phyloP scores from a whole-genome alignment of 1,140 invertebrate genomes.

The Diabrotica virgifera region DNA sequence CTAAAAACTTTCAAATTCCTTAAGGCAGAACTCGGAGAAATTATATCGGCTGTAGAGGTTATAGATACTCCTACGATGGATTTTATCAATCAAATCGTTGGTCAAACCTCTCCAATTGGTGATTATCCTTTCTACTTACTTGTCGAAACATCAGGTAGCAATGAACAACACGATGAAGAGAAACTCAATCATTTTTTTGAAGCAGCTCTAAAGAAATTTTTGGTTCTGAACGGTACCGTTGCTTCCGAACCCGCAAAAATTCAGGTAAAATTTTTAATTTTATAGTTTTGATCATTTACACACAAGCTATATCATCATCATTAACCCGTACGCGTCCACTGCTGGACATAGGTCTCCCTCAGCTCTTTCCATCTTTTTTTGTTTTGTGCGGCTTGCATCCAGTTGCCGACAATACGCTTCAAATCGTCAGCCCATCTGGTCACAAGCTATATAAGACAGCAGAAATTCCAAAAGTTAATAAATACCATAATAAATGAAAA shows the following conservation, averaged over 20 bases:
- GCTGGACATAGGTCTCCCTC: too few species aligned
- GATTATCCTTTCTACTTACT: constrained; percentile 84
- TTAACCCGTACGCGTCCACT: too few species aligned
- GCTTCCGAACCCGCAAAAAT: constrained; percentile 75
- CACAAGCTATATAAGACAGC: too few species aligned
- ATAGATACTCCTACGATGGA: constrained; percentile 71
- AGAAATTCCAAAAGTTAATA: too few species aligned
- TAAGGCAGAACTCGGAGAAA: constrained; percentile 75
- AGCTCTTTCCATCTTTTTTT: too few species aligned
- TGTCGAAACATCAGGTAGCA: constrained; percentile 86
- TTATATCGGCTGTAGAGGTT: constrained; percentile 91
- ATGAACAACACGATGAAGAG: constrained; percentile 77
- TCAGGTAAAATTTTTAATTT: constrained; percentile 17
- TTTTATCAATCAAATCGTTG: constrained; percentile 57
- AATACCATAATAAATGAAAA: too few species aligned
- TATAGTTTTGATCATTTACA: too few species aligned
- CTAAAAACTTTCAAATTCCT: constrained; percentile 71
- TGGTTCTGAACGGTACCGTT: constrained; percentile 80
- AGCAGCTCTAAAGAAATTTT: constrained; percentile 63
- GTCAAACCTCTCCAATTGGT: constrained; percentile 59
- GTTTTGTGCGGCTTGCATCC: too few species aligned
- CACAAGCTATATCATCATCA: too few species aligned
- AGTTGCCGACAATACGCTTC: too few species aligned
- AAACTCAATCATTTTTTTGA: constrained; percentile 81
- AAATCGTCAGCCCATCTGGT: too few species aligned